phyloP scores from a whole-genome alignment of 2,113 vertebrate genomes.

The Melanotaenia duboulayi region DNA sequence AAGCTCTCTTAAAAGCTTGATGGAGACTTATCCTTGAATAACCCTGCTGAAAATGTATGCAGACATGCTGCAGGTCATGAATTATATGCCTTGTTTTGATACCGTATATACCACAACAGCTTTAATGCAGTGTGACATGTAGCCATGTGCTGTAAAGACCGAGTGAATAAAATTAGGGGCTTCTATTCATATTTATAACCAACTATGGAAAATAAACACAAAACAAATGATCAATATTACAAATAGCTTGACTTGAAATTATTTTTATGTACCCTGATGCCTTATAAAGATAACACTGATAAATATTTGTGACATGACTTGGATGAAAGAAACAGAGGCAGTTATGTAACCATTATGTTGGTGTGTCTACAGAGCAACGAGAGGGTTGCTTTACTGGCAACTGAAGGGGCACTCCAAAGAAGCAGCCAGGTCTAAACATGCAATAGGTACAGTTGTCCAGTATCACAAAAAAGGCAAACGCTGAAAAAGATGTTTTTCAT shows the following conservation, averaged over 20 bases:
- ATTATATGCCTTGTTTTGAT: constrained; percentile 1
- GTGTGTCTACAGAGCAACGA: too few species aligned
- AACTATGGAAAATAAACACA: constrained; percentile 17
- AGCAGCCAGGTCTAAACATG: too few species aligned
- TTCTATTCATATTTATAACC: constrained; percentile 1
- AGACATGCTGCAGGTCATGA: constrained; percentile 6
- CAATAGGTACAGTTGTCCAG: too few species aligned
- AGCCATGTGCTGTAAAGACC: neutral
- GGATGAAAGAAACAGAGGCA: too few species aligned
- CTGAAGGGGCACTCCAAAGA: neutral
- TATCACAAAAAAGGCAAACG: too few species aligned
- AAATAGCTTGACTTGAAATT: constrained; percentile 22
- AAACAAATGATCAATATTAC: constrained; percentile 6
- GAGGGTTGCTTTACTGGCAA: neutral
- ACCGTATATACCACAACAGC: neutral
- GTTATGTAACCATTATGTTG: too few species aligned
- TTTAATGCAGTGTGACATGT: constrained; percentile 4
- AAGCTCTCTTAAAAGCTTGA: constrained; percentile 16
- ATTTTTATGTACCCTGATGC: constrained; percentile 15
- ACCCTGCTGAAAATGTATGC: constrained; percentile 12
- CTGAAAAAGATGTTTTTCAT: too few species aligned
- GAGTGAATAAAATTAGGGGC: neutral
- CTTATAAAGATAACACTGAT: neutral
- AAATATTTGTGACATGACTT: neutral
- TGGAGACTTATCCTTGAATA: constrained; percentile 33